Conservation (phyloP, 2,888 invertebrate species). For the Latheticus oryzae region DNA sequence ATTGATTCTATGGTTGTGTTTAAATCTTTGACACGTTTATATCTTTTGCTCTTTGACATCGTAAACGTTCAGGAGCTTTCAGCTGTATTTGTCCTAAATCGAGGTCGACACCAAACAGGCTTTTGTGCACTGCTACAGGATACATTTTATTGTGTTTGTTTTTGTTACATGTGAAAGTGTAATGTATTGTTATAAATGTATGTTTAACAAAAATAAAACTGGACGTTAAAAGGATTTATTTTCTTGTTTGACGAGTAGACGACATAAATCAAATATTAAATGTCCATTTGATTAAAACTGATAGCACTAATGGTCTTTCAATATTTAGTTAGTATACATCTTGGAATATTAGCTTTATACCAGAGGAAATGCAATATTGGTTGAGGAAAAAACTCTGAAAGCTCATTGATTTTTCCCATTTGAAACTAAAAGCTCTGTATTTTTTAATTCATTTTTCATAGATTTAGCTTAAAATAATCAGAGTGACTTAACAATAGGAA, state of each 20-base stretch:
- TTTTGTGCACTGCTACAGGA: conserved; percentile 28
- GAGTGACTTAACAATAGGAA: conserved; percentile 23
- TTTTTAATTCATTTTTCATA: too few relatives aligned
- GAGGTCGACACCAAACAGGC: conserved; percentile 30
- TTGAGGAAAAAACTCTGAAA: neutral
- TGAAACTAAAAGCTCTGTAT: too few relatives aligned
- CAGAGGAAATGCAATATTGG: conserved; percentile 1
- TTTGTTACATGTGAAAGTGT: conserved; percentile 32
- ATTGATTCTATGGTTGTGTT: too few relatives aligned
- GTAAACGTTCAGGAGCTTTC: conserved; percentile 35
- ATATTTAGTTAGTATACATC: conserved; percentile 13
- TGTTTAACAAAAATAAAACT: conserved; percentile 27
- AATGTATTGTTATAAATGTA: conserved; percentile 29
- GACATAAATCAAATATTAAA: conserved; percentile 23
- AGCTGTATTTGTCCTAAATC: conserved; percentile 31
- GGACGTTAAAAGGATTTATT: conserved; percentile 30
- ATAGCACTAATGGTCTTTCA: conserved; percentile 22
- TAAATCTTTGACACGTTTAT: too few relatives aligned
- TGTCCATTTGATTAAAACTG: conserved; percentile 24
- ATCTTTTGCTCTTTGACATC: conserved; percentile 32
- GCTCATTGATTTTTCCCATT: too few relatives aligned
- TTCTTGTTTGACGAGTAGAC: conserved; percentile 31
- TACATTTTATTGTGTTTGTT: conserved; percentile 36
- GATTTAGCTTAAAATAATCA: too few relatives aligned
- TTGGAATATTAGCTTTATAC: conserved; percentile 6